Evolutionary conservation across 2,888 invertebrate genomes (phyloP).

Genomic region (Asteroscopus sphinx): DNA sequence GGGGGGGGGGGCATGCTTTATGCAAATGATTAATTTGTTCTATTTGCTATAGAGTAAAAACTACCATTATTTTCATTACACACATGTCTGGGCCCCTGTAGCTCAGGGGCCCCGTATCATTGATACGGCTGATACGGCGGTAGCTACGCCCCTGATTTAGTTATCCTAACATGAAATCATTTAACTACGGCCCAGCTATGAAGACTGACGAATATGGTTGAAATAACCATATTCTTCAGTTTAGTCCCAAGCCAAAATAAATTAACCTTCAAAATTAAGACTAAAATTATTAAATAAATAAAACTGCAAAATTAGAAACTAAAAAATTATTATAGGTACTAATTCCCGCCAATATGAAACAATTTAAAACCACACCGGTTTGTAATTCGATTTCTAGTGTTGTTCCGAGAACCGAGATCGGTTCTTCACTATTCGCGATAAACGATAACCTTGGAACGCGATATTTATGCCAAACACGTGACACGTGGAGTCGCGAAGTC

Average conservation of each 20-base stretch:
- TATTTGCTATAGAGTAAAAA: no score
- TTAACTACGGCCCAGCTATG: no score
- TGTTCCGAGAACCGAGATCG: slow-evolving; percentile 31
- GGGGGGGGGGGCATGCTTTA: no score
- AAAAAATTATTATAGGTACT: not conserved
- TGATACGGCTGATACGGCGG: no score
- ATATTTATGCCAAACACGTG: slow-evolving; percentile 77
- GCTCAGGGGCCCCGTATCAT: no score
- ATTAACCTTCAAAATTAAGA: no score
- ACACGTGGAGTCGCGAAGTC: slow-evolving; percentile 32
- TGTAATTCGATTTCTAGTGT: not conserved
- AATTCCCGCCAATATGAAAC: not conserved
- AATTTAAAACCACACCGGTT: not conserved
- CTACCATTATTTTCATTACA: no score
- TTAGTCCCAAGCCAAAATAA: not conserved
- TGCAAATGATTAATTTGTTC: no score
- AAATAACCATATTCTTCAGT: not conserved
- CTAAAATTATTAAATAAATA: not conserved
- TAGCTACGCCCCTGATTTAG: no score
- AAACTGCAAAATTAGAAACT: not conserved
- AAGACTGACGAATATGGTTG: no score
- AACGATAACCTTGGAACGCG: slow-evolving; percentile 64
- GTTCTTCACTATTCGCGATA: slow-evolving; percentile 43
- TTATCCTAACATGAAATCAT: no score
- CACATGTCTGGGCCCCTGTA: no score